Conservation (phyloP, 2,888 invertebrate genomes). For the Amphipyra tragopoginis region DNA sequence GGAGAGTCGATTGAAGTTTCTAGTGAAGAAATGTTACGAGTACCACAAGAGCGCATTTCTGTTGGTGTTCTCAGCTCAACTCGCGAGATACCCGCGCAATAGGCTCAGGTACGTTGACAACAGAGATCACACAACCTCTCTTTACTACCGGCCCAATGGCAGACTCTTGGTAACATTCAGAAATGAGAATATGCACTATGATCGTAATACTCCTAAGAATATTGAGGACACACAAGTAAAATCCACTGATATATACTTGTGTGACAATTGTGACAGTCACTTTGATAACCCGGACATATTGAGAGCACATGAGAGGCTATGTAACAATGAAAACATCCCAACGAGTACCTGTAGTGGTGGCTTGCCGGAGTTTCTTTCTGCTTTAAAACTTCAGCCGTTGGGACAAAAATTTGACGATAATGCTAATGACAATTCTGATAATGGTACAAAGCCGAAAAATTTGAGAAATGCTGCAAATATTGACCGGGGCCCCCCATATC, state of each 20-base stretch:
- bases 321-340: constrained; percentile 76
- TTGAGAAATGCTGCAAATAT: constrained; percentile 75
- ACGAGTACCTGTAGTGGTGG: constrained; percentile 71
- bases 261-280: constrained; percentile 94
- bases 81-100: constrained; percentile 91
- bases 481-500: constrained; percentile 84
- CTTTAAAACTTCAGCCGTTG: constrained; percentile 76
- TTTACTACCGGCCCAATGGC: constrained; percentile 91
- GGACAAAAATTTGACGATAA: constrained; percentile 59
- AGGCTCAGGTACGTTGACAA: constrained; percentile 92
- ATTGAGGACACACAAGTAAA: constrained; percentile 87
- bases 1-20: constrained; percentile 91
- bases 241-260: constrained; percentile 92
- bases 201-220: constrained; percentile 58
- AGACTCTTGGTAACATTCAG: constrained; percentile 93
- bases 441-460: constrained; percentile 73
- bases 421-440: constrained; percentile 49
- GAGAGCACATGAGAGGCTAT: constrained; percentile 84
- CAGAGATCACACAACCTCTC: constrained; percentile 93
- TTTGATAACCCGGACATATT: constrained; percentile 88
- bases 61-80: constrained; percentile 92
- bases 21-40: constrained; percentile 92
- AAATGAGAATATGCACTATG: constrained; percentile 92
- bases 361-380: constrained; percentile 80
- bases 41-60: constrained; percentile 93